phyloP scores from a whole-genome alignment of 1,140 invertebrate species.

The Littorina saxatilis region DNA sequence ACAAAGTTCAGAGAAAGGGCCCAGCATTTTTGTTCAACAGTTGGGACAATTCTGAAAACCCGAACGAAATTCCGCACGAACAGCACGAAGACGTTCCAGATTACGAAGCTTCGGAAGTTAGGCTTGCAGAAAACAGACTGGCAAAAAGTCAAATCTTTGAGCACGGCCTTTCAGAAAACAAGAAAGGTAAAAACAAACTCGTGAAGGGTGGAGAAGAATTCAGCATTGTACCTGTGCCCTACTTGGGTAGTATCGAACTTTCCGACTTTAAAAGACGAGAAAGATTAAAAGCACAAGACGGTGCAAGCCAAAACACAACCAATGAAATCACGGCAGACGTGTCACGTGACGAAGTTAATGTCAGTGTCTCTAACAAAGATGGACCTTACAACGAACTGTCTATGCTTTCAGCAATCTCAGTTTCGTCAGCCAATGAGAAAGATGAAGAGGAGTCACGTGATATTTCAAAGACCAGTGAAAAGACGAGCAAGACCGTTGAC shows the following conservation, averaged over 20 bases:
- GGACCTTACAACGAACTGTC: background rate
- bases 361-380: background rate
- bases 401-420: background rate
- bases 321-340: background rate
- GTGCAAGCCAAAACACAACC: background rate
- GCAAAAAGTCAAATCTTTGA: no score
- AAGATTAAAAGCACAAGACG: background rate
- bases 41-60: background rate
- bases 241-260: background rate
- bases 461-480: background rate
- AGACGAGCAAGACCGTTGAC: background rate
- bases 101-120: no score
- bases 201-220: background rate
- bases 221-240: background rate
- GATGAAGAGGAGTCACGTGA: slow-evolving; percentile 11
- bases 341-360: background rate
- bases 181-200: background rate
- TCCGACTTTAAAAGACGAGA: background rate
- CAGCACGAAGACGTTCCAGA: no score
- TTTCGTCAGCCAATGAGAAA: background rate
- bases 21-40: slow-evolving; percentile 4
- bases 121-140: no score
- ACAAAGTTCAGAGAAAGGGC: background rate
- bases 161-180: background rate
- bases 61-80: no score